Percentiles rank a stretch among this genome's conserved stretches.
Conservation (phyloP, 2,888 invertebrate species). For the Pimpla rufipes region DNA sequence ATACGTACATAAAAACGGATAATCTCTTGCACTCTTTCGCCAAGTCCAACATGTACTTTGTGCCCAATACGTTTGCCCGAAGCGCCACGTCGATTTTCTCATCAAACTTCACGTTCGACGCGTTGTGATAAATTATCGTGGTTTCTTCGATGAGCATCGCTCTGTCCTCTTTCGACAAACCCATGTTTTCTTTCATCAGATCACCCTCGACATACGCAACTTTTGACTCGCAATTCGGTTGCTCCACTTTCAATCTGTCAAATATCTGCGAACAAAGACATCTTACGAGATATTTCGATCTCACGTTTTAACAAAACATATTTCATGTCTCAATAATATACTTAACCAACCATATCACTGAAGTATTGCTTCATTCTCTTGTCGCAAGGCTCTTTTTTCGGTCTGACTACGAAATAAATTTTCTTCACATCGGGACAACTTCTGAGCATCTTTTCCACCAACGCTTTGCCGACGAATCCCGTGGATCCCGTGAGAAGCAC, state of each 20-base stretch:
- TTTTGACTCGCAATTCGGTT: constrained; percentile 71
- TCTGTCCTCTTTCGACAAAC: constrained; percentile 70
- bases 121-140: constrained; percentile 77
- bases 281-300: constrained; percentile 4
- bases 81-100: constrained; percentile 67
- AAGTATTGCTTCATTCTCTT: constrained; percentile 71
- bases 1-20: constrained; percentile 74
- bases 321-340: background rate
- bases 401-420: constrained; percentile 73
- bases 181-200: constrained; percentile 69
- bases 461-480: constrained; percentile 74
- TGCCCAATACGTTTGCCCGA: constrained; percentile 75
- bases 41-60: constrained; percentile 75
- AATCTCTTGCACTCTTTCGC: constrained; percentile 74
- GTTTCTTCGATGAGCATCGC: constrained; percentile 68
- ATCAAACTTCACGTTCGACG: constrained; percentile 69
- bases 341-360: constrained; percentile 71
- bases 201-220: constrained; percentile 73
- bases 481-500: constrained; percentile 77
- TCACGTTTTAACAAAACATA: constrained; percentile 24
- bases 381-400: constrained; percentile 49
- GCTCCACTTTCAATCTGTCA: constrained; percentile 67
- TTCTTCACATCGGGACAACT: constrained; percentile 73
- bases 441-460: constrained; percentile 77
- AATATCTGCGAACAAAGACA: constrained; percentile 73